Base-by-base conservation (phyloP, 2,797 vertebrate genomes). In the Rhinophrynus dorsalis region DNA sequence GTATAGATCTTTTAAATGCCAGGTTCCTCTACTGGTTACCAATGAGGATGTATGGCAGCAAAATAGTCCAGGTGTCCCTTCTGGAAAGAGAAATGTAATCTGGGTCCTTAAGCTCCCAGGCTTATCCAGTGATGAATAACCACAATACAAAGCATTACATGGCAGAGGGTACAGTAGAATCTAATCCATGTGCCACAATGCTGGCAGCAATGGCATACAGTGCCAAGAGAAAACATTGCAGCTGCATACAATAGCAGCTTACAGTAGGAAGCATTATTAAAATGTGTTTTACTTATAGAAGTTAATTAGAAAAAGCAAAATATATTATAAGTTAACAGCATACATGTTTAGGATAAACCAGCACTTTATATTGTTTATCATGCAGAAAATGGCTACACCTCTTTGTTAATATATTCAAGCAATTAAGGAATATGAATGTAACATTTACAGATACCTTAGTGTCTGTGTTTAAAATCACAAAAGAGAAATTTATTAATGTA, bases 191-290 rank as follows among this genome's bases (percentile, higher is more conserved):
- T 78, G 77, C 61, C 74, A 52, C 32, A 24, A 32, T 76, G 62
- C 56, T 68, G 76, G 38, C n/a, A 59, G 45, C 1, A 1, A 42
- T 23, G 33, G 57, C 66, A 30, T 26, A 26, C 6, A 65, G 17
- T 59, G 76, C 76, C 78, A 86, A 76, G 17, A 15, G 23, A 78
- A 45, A 13, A 12, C 11, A 27, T 5, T n/a, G 0, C 75, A 84
- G 69, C 69, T 84, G 60, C 48, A 54, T 66, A 29, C 47, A 66
- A 52, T 51, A 48, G 32, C 29, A 64, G 21, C 15, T 56, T 23
- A 13, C 21, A 23, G n/a, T n/a, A n/a, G n/a, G n/a, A n/a, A n/a
- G n/a, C n/a, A n/a, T n/a, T n/a, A n/a, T n/a, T n/a, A n/a, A n/a
- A n/a, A n/a, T n/a, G n/a, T n/a, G n/a, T n/a, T n/a, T n/a, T n/a